Evolutionary conservation across 1,140 invertebrate genomes (phyloP).

Genomic region (Stegodyphus mimosarum): DNA sequence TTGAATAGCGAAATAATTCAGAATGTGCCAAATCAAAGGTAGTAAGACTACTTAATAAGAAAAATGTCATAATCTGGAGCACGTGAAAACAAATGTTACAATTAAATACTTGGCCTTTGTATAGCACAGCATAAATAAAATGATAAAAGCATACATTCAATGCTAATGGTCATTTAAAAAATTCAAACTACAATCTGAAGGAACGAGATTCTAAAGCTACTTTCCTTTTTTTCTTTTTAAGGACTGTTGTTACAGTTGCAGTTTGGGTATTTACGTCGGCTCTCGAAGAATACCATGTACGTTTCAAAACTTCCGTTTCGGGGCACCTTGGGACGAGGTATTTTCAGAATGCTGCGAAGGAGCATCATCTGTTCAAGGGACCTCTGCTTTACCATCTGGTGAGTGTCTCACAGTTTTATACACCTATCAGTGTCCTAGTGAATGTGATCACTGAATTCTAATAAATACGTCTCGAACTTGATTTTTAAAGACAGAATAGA

Average conservation of each 20-base stretch:
- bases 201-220: not conserved
- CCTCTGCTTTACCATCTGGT: not conserved
- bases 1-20: too few species aligned
- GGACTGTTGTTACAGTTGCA: constrained; percentile 74
- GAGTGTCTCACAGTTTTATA: not conserved
- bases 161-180: not conserved
- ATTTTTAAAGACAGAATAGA: not conserved
- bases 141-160: not conserved
- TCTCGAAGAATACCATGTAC: constrained; percentile 70
- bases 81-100: too few species aligned
- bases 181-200: not conserved
- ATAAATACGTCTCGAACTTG: not conserved
- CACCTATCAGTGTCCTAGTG: not conserved
- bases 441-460: not conserved
- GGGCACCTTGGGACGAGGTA: constrained; percentile 72
- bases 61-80: too few species aligned
- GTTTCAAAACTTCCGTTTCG: constrained; percentile 70
- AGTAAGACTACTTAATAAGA: too few species aligned
- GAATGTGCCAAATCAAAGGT: too few species aligned
- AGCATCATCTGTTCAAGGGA: not conserved
- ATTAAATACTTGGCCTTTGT: not conserved
- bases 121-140: not conserved
- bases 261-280: constrained; percentile 70
- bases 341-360: constrained; percentile 70
- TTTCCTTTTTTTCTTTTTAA: constrained; percentile 61